Evolutionary conservation across 2,888 invertebrate species (phyloP).

Genomic region (Epinotia demarniana): DNA sequence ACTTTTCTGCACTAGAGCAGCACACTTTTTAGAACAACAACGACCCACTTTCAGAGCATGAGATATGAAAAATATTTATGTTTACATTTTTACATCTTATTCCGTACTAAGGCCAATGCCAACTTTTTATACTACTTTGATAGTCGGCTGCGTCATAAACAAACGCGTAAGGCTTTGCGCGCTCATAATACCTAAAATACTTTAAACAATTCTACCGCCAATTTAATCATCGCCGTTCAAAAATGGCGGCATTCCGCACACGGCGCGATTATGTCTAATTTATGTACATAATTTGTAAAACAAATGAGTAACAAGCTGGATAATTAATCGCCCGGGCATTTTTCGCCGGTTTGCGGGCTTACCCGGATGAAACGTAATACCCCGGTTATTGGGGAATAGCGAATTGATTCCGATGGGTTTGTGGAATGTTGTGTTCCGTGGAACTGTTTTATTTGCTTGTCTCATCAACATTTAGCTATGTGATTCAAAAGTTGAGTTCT

Average conservation of each 20-base stretch:
- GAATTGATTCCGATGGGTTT: conserved; percentile 40
- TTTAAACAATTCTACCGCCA: neutral
- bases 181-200: neutral
- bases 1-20: too few species aligned
- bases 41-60: too few species aligned
- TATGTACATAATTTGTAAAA: conserved; percentile 52
- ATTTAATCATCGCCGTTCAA: conserved; percentile 28
- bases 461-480: neutral
- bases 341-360: conserved; percentile 32
- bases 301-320: conserved; percentile 48
- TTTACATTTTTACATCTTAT: too few species aligned
- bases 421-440: neutral
- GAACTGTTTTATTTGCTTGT: neutral
- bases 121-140: neutral
- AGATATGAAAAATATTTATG: too few species aligned
- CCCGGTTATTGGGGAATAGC: conserved; percentile 38
- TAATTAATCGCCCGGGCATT: conserved; percentile 48
- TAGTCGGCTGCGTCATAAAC: neutral
- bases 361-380: conserved; percentile 34
- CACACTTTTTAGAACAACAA: too few species aligned
- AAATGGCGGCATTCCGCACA: conserved; percentile 30
- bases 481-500: too few species aligned
- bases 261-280: conserved; percentile 50
- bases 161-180: too few species aligned
- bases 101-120: too few species aligned